These are phyloP conservation scores for Meles meles DNA, from an alignment of 2,113 vertebrate genomes.

Conservation along the genomic window DNA sequence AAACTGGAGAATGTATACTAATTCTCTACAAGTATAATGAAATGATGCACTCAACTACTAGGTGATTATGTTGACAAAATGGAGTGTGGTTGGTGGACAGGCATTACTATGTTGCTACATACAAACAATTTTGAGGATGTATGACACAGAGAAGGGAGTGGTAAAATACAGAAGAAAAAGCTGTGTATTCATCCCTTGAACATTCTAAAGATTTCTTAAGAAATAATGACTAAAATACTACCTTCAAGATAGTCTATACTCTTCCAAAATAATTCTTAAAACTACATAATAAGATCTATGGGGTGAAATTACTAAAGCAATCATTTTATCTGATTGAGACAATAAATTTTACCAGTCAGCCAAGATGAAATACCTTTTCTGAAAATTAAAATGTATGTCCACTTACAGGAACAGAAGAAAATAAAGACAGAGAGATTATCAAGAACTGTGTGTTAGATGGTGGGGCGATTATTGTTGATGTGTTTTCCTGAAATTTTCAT, in stretches of 20 bases:
- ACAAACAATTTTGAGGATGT: background rate
- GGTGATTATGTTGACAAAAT: background rate
- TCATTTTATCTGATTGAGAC: background rate
- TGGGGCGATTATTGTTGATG: background rate
- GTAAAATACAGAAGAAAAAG: background rate
- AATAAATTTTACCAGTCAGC: background rate
- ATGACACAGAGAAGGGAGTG: background rate
- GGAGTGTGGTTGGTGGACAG: background rate
- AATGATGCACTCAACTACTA: background rate
- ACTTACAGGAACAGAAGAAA: background rate
- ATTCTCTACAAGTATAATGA: background rate
- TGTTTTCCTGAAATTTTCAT: background rate
- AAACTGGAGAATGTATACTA: background rate
- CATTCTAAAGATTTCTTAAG: background rate
- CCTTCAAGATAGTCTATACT: background rate
- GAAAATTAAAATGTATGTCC: background rate
- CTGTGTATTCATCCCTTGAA: background rate
- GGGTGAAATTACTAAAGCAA: background rate
- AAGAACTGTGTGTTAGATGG: background rate
- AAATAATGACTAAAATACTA: background rate
- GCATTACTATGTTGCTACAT: background rate
- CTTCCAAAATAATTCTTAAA: slow-evolving; percentile 12
- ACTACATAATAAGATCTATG: background rate
- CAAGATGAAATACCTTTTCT: background rate
- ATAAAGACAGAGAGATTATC: background rate